Evolutionary conservation across 2,888 invertebrate genomes (phyloP), one percentile per base, ranked within the genome.

Genomic region (Drosophila multiciliata): DNA sequence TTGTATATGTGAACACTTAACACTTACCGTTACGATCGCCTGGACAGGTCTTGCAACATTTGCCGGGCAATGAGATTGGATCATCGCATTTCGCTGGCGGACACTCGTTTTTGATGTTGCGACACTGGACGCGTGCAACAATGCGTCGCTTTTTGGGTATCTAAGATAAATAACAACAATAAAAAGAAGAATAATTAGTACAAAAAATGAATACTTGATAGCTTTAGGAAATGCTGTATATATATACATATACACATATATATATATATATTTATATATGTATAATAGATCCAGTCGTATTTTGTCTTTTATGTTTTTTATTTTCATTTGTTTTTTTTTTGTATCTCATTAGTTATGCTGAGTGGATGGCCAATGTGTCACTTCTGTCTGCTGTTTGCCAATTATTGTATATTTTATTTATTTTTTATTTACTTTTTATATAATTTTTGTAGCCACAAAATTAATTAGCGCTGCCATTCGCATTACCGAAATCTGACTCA

Each of bases 1-100:
- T 42, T 15, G 8, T 23, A 7, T 62, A 20, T 40, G 1, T 8
- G 38, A 26, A 26, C 15, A n/a, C 2, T 15, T 33, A 11, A 1
- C 11, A 95, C 96, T 95, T 91, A 96, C 96, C 95, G 92, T 95
- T 94, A 72, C 94, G 91, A 90, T 97, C 96, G 78, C 96, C 97
- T 9, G 97, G 97, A 92, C 98, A 98, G 7, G 96, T 96, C 94
- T 98, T 98, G 94, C 98, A 98, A 94, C 98, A 98, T 88, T 96
- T 95, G 78, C 97, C 97, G 26, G 97, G 96, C 78, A 96, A 94
- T 67, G 97, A 94, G 48, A 97, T 96, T 1, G 98, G 98, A 83
- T 97, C 96, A 75, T 96, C 96, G 93, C 98, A 98, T 23, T 95
- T 95, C 23, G 97, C 96, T 88, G 97, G 96, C 9, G 98, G 98